A percentile compares a stretch with the other conserved stretches of the same genome.
phyloP scores from a whole-genome alignment of 2,797 vertebrate species.

The Gadopsis marmoratus region DNA sequence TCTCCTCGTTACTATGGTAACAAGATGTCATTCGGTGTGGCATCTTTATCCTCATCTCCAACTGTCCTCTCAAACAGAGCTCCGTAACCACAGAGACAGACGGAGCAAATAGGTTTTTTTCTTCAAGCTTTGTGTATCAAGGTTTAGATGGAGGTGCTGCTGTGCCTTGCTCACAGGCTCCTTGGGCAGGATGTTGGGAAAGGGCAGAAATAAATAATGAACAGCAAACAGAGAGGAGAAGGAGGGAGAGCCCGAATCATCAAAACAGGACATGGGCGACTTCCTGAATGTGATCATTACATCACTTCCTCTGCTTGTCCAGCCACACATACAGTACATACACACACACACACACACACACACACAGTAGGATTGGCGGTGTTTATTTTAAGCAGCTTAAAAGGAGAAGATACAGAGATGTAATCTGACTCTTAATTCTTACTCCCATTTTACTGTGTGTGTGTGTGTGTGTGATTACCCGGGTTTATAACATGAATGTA shows the following conservation, averaged over 20 bases:
- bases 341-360: slow-evolving; percentile 24
- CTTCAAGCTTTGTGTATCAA: neutral
- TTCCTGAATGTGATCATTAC: slow-evolving; percentile 63
- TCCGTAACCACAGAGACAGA: slow-evolving; percentile 57
- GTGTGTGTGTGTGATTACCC: slow-evolving; percentile 37
- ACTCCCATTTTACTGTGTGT: slow-evolving; percentile 48
- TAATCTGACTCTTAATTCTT: slow-evolving; percentile 78
- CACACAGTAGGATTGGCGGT: slow-evolving; percentile 53
- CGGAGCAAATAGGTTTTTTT: neutral
- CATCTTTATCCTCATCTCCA: slow-evolving; percentile 57
- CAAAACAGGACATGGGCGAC: slow-evolving; percentile 64
- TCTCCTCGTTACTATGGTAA: slow-evolving; percentile 55
- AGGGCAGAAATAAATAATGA: neutral
- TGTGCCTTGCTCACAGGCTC: slow-evolving; percentile 54
- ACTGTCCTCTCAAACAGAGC: slow-evolving; percentile 54
- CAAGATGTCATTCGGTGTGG: slow-evolving; percentile 65
- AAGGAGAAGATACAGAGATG: slow-evolving; percentile 66
- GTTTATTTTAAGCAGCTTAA: slow-evolving; percentile 76
- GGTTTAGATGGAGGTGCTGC: slow-evolving; percentile 27
- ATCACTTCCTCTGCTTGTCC: slow-evolving; percentile 66
- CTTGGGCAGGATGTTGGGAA: neutral
- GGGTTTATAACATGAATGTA: slow-evolving; percentile 60
- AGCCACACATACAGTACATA: slow-evolving; percentile 1
- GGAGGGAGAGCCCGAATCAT: neutral
- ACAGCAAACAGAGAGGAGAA: neutral